Evolutionary conservation across 2,888 invertebrate genomes (phyloP).

Genomic region (Anthoptus insignis): DNA sequence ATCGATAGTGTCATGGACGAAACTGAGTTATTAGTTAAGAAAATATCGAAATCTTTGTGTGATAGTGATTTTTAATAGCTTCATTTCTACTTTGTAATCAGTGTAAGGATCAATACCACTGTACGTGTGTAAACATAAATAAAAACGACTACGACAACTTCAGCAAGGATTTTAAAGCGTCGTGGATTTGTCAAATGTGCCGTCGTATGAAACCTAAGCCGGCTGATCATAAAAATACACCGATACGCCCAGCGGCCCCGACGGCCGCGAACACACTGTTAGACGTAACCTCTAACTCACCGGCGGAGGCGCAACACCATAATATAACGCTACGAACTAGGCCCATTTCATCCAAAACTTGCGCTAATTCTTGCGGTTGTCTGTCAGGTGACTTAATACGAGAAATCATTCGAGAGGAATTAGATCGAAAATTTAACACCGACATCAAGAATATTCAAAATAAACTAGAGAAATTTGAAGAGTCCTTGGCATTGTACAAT

Average conservation of each 20-base stretch:
- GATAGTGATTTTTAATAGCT: too few species aligned
- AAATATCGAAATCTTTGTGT: too few species aligned
- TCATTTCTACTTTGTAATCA: neutral
- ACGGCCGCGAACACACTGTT: neutral
- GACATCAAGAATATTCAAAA: neutral
- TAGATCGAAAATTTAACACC: constrained; percentile 14
- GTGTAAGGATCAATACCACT: neutral
- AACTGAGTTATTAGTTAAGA: too few species aligned
- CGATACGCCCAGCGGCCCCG: neutral
- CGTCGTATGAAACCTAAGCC: constrained; percentile 13
- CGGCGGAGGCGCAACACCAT: neutral
- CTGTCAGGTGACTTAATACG: constrained; percentile 7
- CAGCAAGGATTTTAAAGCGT: neutral
- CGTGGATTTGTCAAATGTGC: neutral
- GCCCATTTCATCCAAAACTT: neutral
- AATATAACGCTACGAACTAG: neutral
- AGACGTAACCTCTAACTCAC: neutral
- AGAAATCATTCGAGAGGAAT: constrained; percentile 9
- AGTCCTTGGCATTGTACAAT: neutral
- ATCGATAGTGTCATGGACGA: too few species aligned
- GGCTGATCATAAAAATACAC: neutral
- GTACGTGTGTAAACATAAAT: neutral
- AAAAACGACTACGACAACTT: neutral
- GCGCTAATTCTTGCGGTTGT: too few species aligned
- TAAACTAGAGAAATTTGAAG: constrained; percentile 5